These are phyloP conservation scores for Enteromius anoplus DNA, from an alignment of 2,797 vertebrate species.

Conservation along the genomic window DNA sequence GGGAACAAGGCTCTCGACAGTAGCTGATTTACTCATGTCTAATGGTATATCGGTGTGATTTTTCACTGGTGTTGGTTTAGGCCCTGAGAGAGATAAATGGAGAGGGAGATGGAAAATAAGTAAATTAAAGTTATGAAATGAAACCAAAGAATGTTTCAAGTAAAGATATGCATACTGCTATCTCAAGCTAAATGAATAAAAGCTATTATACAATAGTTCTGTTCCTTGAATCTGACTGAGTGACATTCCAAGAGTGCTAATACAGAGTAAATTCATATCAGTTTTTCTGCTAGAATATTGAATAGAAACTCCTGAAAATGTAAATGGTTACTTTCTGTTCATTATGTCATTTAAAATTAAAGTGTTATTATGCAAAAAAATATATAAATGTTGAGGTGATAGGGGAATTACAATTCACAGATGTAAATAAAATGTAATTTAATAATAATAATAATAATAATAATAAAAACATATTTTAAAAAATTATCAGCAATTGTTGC, in stretches of 20 bases:
- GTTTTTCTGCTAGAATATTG: neutral
- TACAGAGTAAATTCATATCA: neutral
- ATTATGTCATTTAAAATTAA: neutral
- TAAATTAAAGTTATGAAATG: neutral
- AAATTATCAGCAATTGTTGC: neutral
- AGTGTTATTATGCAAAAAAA: neutral
- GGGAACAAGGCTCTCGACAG: neutral
- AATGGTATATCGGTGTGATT: neutral
- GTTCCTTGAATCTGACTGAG: neutral
- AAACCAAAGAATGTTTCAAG: neutral
- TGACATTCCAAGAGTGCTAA: neutral
- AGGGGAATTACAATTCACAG: neutral
- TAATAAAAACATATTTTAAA: neutral
- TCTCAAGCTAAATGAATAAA: neutral
- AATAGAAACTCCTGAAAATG: neutral
- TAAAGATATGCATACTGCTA: neutral
- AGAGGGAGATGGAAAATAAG: neutral
- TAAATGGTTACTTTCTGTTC: neutral
- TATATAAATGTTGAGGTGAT: neutral
- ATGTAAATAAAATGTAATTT: neutral
- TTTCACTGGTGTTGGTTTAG: neutral
- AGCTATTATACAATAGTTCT: neutral
- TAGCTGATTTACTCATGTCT: neutral
- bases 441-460: neutral
- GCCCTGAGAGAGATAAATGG: neutral